Evolutionary conservation across 2,797 vertebrate genomes (phyloP).

Genomic region (Falco cherrug): DNA sequence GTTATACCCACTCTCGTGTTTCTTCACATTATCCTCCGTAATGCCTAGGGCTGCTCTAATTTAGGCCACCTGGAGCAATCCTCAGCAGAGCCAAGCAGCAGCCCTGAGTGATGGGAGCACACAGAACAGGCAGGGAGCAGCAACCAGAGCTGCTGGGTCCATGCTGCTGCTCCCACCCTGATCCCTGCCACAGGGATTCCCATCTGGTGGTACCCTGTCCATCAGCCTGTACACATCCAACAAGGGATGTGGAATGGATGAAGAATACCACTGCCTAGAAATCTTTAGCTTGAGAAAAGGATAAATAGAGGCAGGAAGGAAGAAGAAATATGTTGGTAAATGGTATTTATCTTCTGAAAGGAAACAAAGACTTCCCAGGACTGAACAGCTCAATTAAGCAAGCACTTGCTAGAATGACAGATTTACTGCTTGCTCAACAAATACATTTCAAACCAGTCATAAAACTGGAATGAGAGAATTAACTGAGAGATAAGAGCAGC

Average conservation of each 20-base stretch:
- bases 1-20: accelerated
- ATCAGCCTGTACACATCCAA: accelerated
- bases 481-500: neutral
- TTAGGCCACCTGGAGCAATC: accelerated
- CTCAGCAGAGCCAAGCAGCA: neutral
- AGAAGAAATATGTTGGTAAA: neutral
- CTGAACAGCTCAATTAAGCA: neutral
- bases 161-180: neutral
- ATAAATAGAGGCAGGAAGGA: neutral
- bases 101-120: accelerated
- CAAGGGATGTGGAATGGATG: accelerated
- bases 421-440: neutral
- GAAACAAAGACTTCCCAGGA: neutral
- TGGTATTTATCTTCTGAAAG: neutral
- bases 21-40: neutral
- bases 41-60: neutral
- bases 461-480: neutral
- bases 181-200: accelerated
- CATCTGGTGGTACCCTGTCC: no score
- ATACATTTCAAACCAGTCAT: neutral
- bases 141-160: accelerated
- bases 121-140: neutral
- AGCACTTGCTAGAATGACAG: neutral
- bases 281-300: accelerated
- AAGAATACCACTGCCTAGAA: neutral